These are phyloP conservation scores for Cryptocheilus praepositus DNA, from an alignment of 2,888 invertebrate species.

Conservation along the genomic window DNA sequence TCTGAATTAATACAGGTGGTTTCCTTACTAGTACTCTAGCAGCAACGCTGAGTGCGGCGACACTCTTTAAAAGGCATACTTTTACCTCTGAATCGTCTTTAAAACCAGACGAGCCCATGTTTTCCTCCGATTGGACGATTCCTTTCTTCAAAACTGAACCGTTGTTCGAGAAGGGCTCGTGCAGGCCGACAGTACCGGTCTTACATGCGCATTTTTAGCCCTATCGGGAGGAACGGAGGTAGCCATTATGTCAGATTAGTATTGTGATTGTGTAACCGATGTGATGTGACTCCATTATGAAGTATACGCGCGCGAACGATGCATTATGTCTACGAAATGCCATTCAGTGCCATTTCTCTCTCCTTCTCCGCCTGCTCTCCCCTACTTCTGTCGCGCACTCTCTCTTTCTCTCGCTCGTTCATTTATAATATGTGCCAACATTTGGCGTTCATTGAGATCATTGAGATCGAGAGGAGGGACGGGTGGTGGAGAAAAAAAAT, in stretches of 20 bases:
- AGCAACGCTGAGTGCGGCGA: too few species aligned
- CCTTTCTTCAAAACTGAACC: slow-evolving; percentile 27
- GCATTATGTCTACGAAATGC: slow-evolving; percentile 58
- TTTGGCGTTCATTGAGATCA: slow-evolving; percentile 57
- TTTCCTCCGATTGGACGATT: slow-evolving; percentile 28
- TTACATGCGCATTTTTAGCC: slow-evolving; percentile 37
- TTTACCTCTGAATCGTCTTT: too few species aligned
- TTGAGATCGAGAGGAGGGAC: slow-evolving; percentile 44
- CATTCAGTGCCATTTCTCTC: slow-evolving; percentile 46
- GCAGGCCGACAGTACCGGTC: slow-evolving; percentile 41
- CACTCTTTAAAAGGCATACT: too few species aligned
- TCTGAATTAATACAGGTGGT: too few species aligned
- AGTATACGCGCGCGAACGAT: slow-evolving; percentile 52
- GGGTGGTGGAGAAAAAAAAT: slow-evolving; percentile 6
- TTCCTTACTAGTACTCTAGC: too few species aligned
- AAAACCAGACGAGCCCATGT: slow-evolving; percentile 4
- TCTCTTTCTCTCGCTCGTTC: slow-evolving; percentile 19
- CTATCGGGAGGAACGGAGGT: slow-evolving; percentile 53
- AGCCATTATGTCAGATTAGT: slow-evolving; percentile 71
- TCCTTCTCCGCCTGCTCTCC: slow-evolving; percentile 18
- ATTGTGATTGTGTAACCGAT: slow-evolving; percentile 75
- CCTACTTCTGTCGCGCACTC: slow-evolving; percentile 24
- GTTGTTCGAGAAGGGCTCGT: slow-evolving; percentile 32
- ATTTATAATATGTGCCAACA: slow-evolving; percentile 54
- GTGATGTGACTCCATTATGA: slow-evolving; percentile 73